A percentile compares a stretch with the other conserved stretches of the same genome.
phyloP scores from a whole-genome alignment of 2,888 invertebrate species.

The Ornithoptera priamus region DNA sequence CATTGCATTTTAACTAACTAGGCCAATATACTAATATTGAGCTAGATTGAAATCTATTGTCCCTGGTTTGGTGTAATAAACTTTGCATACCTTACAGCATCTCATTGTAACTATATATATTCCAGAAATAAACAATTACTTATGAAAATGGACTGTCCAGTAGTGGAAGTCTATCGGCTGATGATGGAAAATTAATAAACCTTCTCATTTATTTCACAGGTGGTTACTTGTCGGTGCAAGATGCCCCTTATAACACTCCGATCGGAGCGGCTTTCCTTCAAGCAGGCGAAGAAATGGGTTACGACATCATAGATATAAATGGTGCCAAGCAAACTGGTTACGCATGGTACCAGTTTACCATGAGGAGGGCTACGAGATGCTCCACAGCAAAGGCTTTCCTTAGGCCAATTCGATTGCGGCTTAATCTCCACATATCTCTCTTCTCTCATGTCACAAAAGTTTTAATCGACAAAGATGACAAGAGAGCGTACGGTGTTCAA shows the following conservation, averaged over 20 bases:
- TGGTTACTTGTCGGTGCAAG: slow-evolving; percentile 88
- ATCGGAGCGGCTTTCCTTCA: slow-evolving; percentile 91
- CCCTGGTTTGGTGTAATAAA: no score
- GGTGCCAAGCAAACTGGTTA: slow-evolving; percentile 93
- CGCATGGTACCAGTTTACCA: slow-evolving; percentile 93
- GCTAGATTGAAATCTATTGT: no score
- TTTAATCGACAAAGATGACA: slow-evolving; percentile 85
- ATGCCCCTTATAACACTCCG: slow-evolving; percentile 89
- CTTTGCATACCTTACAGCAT: no score
- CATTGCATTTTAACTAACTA: no score
- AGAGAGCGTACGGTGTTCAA: slow-evolving; percentile 89
- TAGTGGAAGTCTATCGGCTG: no score
- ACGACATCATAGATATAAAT: slow-evolving; percentile 91
- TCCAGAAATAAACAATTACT: no score
- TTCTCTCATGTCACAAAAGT: slow-evolving; percentile 89
- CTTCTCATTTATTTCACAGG: slow-evolving; percentile 63
- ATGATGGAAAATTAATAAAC: neutral
- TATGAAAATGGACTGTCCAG: no score
- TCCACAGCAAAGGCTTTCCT: slow-evolving; percentile 93
- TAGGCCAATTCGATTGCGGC: slow-evolving; percentile 86
- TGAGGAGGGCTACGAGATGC: slow-evolving; percentile 90
- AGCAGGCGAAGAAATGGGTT: slow-evolving; percentile 95
- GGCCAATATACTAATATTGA: no score
- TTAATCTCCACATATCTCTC: slow-evolving; percentile 90
- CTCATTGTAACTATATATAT: no score